A percentile compares a stretch with the other conserved stretches of the same genome.
Evolutionary conservation across 2,888 invertebrate genomes (phyloP).

Genomic region (Pyrochroa serraticornis): DNA sequence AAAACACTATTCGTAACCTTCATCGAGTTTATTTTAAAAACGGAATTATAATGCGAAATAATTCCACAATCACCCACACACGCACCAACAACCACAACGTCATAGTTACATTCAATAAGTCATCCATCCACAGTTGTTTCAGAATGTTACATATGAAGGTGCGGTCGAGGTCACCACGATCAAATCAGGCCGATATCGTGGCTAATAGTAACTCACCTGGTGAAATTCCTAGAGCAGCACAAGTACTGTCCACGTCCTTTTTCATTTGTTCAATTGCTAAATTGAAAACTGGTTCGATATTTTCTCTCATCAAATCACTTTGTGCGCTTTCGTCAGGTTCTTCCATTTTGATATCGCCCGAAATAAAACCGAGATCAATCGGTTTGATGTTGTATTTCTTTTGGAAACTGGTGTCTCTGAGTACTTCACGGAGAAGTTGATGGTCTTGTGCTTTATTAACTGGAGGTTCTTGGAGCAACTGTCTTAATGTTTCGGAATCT

Average conservation of each 20-base stretch:
- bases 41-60: constrained; percentile 19
- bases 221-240: constrained; percentile 84
- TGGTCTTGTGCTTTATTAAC: constrained; percentile 66
- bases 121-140: constrained; percentile 13
- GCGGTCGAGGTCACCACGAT: constrained; percentile 18
- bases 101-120: constrained; percentile 6
- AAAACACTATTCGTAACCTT: constrained; percentile 15
- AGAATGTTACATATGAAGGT: constrained; percentile 12
- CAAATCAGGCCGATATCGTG: too few relatives aligned
- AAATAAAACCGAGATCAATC: constrained; percentile 68
- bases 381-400: constrained; percentile 82
- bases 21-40: constrained; percentile 2
- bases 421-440: constrained; percentile 77
- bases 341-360: constrained; percentile 69
- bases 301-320: constrained; percentile 63
- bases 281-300: constrained; percentile 82
- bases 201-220: constrained; percentile 70
- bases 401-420: constrained; percentile 85
- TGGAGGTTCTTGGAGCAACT: constrained; percentile 43
- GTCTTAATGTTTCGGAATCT: constrained; percentile 42
- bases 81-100: not conserved
- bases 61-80: constrained; percentile 36
- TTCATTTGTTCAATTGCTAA: constrained; percentile 87
- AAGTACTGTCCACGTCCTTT: constrained; percentile 84
- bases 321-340: constrained; percentile 61